Evolutionary conservation across 2,797 vertebrate genomes (phyloP).

Genomic region (Dipus sagitta): DNA sequence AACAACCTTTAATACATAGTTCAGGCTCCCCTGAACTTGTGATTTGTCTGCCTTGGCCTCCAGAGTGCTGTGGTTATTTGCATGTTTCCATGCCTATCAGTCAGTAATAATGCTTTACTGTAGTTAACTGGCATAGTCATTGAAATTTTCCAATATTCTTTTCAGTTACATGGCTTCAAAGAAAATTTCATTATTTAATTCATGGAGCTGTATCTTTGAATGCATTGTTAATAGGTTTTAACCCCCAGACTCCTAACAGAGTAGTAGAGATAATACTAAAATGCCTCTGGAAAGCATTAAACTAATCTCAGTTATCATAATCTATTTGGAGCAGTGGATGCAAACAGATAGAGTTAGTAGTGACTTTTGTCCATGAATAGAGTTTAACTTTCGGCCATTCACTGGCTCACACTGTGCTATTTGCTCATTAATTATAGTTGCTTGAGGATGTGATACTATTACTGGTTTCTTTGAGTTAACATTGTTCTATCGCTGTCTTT

Average conservation of each 20-base stretch:
- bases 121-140: not conserved
- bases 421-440: conserved; percentile 12
- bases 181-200: not conserved
- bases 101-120: not conserved
- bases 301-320: not conserved
- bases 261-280: not conserved
- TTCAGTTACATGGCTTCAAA: not conserved
- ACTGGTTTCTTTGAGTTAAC: conserved; percentile 31
- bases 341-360: not conserved
- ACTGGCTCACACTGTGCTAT: not conserved
- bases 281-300: not conserved
- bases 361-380: not conserved
- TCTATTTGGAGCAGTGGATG: conserved; percentile 10
- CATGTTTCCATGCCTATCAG: too few relatives aligned
- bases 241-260: not conserved
- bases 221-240: not conserved
- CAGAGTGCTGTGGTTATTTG: not conserved
- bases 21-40: not conserved
- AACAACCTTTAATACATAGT: not conserved
- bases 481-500: conserved; percentile 11
- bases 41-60: not conserved
- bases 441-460: not conserved
- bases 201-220: not conserved
- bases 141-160: not conserved
- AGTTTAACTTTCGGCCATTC: conserved; percentile 6